Evolutionary conservation across 2,888 invertebrate genomes (phyloP), one percentile per base, ranked within the genome.

Genomic region (Drosophila monieri): DNA sequence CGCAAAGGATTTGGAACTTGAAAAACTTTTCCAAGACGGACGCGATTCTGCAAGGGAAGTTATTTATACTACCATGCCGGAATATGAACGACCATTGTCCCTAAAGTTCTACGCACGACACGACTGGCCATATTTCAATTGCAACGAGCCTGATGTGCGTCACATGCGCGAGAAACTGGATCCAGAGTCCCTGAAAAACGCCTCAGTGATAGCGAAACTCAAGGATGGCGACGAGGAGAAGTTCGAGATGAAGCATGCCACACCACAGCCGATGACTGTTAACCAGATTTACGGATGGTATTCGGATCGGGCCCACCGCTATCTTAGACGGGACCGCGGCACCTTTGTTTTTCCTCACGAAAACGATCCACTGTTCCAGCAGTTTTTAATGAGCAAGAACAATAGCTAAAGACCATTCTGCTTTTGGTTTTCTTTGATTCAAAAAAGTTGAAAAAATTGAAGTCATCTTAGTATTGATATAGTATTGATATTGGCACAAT

Each of bases 201-300:
- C 12, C 25, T 9, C 3, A 4, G 14, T 18, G 6, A n/a, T 15
- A 1, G 49, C 30, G 3, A 30, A 9, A 4, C 6, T 14, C 3
- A 53, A 12, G 9, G 39, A 39, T 3, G 44, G 23, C 1, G 10
- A 14, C 0, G 35, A 25, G n/a, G 18, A 61, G 10, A 44, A 53
- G 10, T 80, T 67, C 54, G 74, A 58, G 14, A 39, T 71, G 10
- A 76, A 79, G 12, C 77, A 71, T 27, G 54, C 54, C 10, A 77
- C 78, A 4, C 23, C 70, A 0, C 73, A 73, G 44, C 86, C 86
- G 3, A 55, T 74, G 44, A 88, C 88, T 0, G 61, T 58, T 21
- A 85, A 84, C 55, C 89, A 87, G 59, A 61, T 73, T 2, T 88
- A 88, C 53, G 86, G 86, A 41, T 87, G 86, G 89, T 80, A 87